Conservation (phyloP, 92 coral and sea anemone genomes). For the Bergia sp. region DNA sequence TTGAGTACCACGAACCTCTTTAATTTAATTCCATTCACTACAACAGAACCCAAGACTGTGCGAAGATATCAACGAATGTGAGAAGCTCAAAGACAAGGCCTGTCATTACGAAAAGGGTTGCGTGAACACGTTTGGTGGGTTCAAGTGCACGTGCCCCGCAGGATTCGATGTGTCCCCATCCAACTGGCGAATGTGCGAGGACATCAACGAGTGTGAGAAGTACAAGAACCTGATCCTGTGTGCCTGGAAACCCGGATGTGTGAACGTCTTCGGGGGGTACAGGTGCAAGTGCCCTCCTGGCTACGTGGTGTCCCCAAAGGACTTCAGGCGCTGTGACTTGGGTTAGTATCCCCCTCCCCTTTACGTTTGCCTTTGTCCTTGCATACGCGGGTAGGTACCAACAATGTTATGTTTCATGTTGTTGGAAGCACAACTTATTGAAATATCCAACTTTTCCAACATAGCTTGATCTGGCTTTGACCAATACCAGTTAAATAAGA, state of each 20-base stretch:
- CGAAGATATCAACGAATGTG: slow-evolving; percentile 22
- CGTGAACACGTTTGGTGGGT: slow-evolving; percentile 28
- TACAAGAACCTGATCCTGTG: slow-evolving; percentile 52
- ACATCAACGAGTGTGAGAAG: slow-evolving; percentile 60
- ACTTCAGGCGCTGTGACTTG: slow-evolving; percentile 58
- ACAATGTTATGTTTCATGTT: too few species aligned
- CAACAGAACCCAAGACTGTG: slow-evolving; percentile 4
- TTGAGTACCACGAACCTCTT: background rate
- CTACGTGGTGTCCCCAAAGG: slow-evolving; percentile 46
- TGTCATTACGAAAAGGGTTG: slow-evolving; percentile 31
- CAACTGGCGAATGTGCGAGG: slow-evolving; percentile 46
- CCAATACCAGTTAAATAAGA: too few species aligned
- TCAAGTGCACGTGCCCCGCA: slow-evolving; percentile 19
- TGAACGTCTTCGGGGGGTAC: slow-evolving; percentile 60
- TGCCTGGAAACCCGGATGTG: slow-evolving; percentile 64
- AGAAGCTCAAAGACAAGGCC: slow-evolving; percentile 17
- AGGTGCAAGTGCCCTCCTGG: slow-evolving; percentile 65
- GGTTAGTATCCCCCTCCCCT: slow-evolving; percentile 26
- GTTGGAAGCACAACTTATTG: too few species aligned
- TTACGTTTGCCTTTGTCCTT: background rate
- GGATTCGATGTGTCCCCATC: slow-evolving; percentile 4
- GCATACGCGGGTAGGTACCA: background rate
- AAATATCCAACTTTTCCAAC: too few species aligned
- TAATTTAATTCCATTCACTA: background rate
- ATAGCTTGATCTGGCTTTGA: too few species aligned